phyloP scores from a whole-genome alignment of 2,888 invertebrate genomes.

The Dascillus cervinus region DNA sequence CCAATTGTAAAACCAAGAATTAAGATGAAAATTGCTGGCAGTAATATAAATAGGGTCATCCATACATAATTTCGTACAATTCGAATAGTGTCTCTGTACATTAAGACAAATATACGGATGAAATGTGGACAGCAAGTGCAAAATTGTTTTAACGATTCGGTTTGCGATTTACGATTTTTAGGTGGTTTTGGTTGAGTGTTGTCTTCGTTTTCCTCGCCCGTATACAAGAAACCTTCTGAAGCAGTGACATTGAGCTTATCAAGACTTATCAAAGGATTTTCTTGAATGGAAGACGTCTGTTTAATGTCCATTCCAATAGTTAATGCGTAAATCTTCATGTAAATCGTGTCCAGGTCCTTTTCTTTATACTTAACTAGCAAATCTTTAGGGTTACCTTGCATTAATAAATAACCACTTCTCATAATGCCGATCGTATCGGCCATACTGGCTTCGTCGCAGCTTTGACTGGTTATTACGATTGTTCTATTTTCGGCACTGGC shows the following conservation, averaged over 20 bases:
- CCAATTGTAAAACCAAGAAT: conserved; percentile 16
- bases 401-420: conserved; percentile 12
- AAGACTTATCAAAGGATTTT: conserved; percentile 13
- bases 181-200: no score
- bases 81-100: conserved; percentile 11
- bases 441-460: conserved; percentile 13
- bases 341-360: conserved; percentile 13
- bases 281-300: conserved; percentile 11
- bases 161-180: no score
- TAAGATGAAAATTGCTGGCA: conserved; percentile 13
- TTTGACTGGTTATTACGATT: conserved; percentile 15
- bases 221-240: conserved; percentile 18
- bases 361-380: conserved; percentile 10
- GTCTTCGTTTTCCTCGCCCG: conserved; percentile 10
- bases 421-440: conserved; percentile 17
- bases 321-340: conserved; percentile 12
- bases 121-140: no score
- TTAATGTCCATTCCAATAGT: conserved; percentile 2
- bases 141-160: no score
- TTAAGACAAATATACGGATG: no score
- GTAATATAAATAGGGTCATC: conserved; percentile 9
- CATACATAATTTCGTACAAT: conserved; percentile 10
- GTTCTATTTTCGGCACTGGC: conserved; percentile 13
- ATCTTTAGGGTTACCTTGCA: conserved; percentile 14
- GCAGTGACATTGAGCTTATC: conserved; percentile 7